Percentiles rank a stretch among this genome's conserved stretches.
Evolutionary conservation across 2,797 vertebrate genomes (phyloP).

Genomic region (Uromys caudimaculatus): DNA sequence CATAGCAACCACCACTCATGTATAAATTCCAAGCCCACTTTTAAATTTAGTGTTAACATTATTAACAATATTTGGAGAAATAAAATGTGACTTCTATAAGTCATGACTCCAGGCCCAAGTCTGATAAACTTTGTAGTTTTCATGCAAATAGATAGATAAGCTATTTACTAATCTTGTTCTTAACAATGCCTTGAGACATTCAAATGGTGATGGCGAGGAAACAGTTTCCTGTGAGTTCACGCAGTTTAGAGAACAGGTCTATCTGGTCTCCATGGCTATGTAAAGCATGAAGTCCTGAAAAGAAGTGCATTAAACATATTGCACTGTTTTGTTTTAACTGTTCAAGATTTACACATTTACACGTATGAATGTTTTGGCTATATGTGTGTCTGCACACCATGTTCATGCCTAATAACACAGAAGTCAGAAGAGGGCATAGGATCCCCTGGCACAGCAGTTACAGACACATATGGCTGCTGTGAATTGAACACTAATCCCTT

Average conservation of each 20-base stretch:
- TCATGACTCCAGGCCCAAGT: conserved; percentile 22
- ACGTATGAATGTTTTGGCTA: neutral
- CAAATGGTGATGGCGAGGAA: neutral
- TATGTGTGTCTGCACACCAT: neutral
- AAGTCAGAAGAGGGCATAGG: neutral
- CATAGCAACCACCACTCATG: neutral
- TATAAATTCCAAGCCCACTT: conserved; percentile 50
- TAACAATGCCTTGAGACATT: neutral
- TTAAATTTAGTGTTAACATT: conserved; percentile 55
- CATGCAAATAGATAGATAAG: neutral
- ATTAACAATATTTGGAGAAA: conserved; percentile 34
- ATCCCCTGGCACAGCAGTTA: neutral
- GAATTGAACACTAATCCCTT: neutral
- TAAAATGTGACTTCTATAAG: conserved; percentile 56
- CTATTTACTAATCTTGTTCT: neutral
- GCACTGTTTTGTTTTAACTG: neutral
- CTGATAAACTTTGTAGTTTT: conserved; percentile 73
- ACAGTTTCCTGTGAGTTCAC: neutral
- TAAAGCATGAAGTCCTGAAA: neutral
- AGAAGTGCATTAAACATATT: neutral
- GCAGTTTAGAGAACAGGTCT: neutral
- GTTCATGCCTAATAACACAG: neutral
- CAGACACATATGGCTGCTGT: neutral
- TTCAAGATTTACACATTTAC: neutral
- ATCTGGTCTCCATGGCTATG: neutral